phyloP scores from a whole-genome alignment of 2,113 vertebrate genomes.

The Ploceus nigricollis region DNA sequence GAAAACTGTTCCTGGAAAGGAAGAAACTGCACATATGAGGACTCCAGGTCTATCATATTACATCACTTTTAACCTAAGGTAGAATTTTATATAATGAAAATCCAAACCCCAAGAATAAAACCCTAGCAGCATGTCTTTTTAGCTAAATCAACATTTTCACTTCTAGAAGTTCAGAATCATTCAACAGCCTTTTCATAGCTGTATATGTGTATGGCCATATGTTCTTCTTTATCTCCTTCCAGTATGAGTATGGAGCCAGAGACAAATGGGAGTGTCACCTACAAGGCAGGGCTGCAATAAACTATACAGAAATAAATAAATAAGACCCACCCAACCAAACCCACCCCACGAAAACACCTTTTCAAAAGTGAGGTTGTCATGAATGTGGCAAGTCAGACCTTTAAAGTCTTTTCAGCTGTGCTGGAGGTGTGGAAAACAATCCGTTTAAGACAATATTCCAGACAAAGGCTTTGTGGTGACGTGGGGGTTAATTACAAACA shows the following conservation, averaged over 20 bases:
- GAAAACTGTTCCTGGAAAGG: background rate
- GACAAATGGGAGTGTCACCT: background rate
- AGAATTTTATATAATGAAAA: background rate
- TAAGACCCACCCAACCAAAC: background rate
- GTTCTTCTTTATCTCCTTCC: background rate
- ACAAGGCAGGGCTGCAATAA: background rate
- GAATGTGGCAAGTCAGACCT: background rate
- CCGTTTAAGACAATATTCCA: conserved; percentile 11
- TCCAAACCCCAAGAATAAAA: background rate
- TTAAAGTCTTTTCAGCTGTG: background rate
- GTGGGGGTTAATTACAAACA: conserved; percentile 68
- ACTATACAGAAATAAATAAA: background rate
- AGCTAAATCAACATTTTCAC: background rate
- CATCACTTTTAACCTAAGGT: background rate
- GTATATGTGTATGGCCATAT: background rate
- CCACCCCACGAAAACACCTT: background rate
- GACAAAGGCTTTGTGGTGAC: conserved; percentile 44
- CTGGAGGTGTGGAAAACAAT: conserved; percentile 48
- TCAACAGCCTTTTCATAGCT: background rate
- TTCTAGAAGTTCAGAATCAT: background rate
- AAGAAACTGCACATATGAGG: background rate
- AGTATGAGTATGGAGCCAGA: background rate
- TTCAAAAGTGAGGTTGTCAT: background rate
- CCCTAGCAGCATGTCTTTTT: background rate
- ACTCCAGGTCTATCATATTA: background rate